Base-by-base conservation (phyloP, 2,113 vertebrate species). In the Pycnonotus jocosus region DNA sequence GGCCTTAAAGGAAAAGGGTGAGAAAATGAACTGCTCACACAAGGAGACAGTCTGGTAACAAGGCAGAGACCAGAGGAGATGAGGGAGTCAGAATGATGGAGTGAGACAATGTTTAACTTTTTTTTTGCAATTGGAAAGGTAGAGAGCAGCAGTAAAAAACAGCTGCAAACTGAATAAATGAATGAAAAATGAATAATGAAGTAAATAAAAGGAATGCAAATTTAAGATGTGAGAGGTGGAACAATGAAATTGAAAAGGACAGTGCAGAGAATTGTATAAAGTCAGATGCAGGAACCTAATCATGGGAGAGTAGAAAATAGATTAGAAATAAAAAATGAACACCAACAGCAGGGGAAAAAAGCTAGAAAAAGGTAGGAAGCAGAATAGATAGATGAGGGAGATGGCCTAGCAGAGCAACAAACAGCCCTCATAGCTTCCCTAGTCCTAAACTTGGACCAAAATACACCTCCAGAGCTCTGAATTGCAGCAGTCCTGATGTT, bases 191-290 rank as follows among this genome's bases (percentile, higher is more conserved):
- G 57, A 91, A 71, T 81, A 85, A 93, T n/a, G 37, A 90, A 90
- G 35, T 81, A 93, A 96, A 92, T 51, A 92, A 79, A 87, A 91
- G 58, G 51, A 80, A 95, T 88, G 87, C 48, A 97, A 91, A 94
- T 89, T 90, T 79, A 86, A 90, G 38, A 48, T 57, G 30, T 27
- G 70, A 94, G 95, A 79, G 57, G 87, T 81, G 42, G 31, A 51
- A 83, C 44, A 91, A 51, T 15, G 12, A 86, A 95, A 96, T 91
- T 81, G 88, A 78, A 91, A 94, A 78, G 68, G 81, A 54, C 73
- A 71, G 61, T 6, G 30, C 16, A 71, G 35, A 87, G 77, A 87
- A 91, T 45, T 86, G 66, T 83, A 86, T 82, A 30, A 82, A 95
- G 62, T 77, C 71, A 69, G 79, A 83, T 69, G 68, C 45, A 77